Conservation (phyloP, 2,113 vertebrate species). For the Serinus canaria region DNA sequence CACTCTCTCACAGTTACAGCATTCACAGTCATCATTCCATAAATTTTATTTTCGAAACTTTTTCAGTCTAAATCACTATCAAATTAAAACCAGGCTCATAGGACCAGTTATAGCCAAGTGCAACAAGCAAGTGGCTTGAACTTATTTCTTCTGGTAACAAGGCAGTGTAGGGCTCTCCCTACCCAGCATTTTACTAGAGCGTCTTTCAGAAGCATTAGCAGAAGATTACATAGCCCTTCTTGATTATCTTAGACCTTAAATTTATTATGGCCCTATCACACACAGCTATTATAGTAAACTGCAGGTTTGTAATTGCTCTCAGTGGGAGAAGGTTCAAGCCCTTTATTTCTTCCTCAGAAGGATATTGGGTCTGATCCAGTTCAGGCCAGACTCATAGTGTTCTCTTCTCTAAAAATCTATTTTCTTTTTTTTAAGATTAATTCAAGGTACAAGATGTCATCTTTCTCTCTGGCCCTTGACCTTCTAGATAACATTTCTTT, state of each 20-base stretch:
- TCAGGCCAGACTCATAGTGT: slow-evolving; percentile 18
- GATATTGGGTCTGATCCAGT: slow-evolving; percentile 17
- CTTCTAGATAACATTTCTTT: not conserved
- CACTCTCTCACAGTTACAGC: not conserved
- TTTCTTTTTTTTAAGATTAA: not conserved
- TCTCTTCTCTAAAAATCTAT: slow-evolving; percentile 27
- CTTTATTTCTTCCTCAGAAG: slow-evolving; percentile 44
- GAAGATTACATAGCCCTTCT: slow-evolving; percentile 24
- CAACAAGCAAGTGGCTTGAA: not conserved
- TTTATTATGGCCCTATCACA: slow-evolving; percentile 47
- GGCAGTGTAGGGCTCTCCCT: not conserved
- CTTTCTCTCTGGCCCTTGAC: slow-evolving; percentile 1
- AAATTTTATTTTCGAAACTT: not conserved
- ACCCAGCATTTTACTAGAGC: not conserved
- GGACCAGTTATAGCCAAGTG: not conserved
- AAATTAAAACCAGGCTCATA: not conserved
- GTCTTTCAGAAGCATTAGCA: slow-evolving; percentile 31
- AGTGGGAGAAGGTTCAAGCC: slow-evolving; percentile 49
- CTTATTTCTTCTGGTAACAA: not conserved
- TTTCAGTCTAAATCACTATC: not conserved
- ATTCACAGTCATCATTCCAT: not conserved
- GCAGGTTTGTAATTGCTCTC: slow-evolving; percentile 49
- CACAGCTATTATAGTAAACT: slow-evolving; percentile 38
- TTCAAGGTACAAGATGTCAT: not conserved
- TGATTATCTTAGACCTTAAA: slow-evolving; percentile 58